These are phyloP conservation scores for Gallirallus australis DNA, from an alignment of 2,797 vertebrate species.

Conservation along the genomic window DNA sequence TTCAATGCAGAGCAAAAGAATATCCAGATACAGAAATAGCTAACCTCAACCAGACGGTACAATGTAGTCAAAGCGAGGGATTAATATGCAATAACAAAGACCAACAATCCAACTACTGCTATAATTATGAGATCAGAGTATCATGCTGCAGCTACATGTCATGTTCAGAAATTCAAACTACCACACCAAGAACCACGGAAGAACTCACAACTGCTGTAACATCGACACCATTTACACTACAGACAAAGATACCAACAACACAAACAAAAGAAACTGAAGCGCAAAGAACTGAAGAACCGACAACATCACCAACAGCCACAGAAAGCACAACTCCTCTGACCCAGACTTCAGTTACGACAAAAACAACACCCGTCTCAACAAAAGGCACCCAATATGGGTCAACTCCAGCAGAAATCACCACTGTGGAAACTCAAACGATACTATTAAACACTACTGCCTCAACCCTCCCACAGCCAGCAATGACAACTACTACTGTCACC, in stretches of 20 bases:
- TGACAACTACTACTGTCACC: background rate
- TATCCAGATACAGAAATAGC: background rate
- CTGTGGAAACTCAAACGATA: fast-evolving
- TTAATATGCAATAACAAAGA: constrained; percentile 75
- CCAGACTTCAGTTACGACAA: fast-evolving
- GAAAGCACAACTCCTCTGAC: fast-evolving
- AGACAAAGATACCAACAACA: background rate
- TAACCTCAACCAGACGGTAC: constrained; percentile 64
- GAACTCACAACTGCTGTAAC: background rate
- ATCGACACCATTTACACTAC: background rate
- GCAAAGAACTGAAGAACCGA: fast-evolving
- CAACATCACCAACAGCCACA: fast-evolving
- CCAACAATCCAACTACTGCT: constrained; percentile 58
- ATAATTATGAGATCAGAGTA: constrained; percentile 77
- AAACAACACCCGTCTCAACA: fast-evolving
- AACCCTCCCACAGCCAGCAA: fast-evolving
- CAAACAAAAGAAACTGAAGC: fast-evolving
- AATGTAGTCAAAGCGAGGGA: constrained; percentile 51
- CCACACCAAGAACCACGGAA: background rate
- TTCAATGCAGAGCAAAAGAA: constrained; percentile 69
- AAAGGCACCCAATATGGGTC: background rate
- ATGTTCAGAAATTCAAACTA: background rate
- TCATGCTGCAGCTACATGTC: constrained; percentile 68
- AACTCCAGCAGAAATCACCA: fast-evolving
- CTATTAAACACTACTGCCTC: fast-evolving